These are phyloP conservation scores for Dicentrarchus labrax DNA, from an alignment of 2,113 vertebrate genomes.

Conservation along the genomic window DNA sequence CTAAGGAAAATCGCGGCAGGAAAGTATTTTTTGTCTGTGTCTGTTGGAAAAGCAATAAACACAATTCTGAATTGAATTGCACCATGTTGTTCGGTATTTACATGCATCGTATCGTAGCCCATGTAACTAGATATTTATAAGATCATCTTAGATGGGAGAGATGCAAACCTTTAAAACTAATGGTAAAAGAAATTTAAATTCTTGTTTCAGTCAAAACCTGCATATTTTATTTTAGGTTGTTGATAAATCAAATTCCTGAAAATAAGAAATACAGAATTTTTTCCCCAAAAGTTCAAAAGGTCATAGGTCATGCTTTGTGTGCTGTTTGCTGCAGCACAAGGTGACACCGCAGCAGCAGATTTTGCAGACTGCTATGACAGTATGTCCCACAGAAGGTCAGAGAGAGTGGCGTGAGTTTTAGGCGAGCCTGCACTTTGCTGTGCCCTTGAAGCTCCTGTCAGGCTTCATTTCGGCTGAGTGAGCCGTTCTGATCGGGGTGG, in stretches of 20 bases:
- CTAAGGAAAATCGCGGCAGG: too few relatives aligned
- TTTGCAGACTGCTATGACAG: background rate
- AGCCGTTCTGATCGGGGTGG: constrained; percentile 27
- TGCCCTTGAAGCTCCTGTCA: constrained; percentile 19
- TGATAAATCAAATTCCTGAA: too few relatives aligned
- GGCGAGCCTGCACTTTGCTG: constrained; percentile 24
- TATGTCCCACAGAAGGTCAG: constrained; percentile 3
- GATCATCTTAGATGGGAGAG: too few relatives aligned
- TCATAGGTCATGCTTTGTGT: background rate
- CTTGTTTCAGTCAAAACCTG: background rate
- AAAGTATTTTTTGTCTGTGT: too few relatives aligned
- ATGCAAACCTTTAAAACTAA: background rate
- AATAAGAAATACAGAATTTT: too few relatives aligned
- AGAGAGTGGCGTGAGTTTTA: background rate
- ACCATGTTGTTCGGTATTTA: too few relatives aligned
- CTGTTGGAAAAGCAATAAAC: too few relatives aligned
- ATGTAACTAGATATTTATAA: too few relatives aligned
- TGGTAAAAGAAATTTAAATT: background rate
- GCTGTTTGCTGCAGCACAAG: background rate
- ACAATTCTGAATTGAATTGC: too few relatives aligned
- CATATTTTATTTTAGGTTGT: background rate
- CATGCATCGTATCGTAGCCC: too few relatives aligned
- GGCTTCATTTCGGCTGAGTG: constrained; percentile 53
- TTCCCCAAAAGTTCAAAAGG: background rate
- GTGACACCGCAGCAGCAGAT: background rate